phyloP scores from a whole-genome alignment of 2,888 invertebrate genomes.

The Ganaspis brasiliensis region DNA sequence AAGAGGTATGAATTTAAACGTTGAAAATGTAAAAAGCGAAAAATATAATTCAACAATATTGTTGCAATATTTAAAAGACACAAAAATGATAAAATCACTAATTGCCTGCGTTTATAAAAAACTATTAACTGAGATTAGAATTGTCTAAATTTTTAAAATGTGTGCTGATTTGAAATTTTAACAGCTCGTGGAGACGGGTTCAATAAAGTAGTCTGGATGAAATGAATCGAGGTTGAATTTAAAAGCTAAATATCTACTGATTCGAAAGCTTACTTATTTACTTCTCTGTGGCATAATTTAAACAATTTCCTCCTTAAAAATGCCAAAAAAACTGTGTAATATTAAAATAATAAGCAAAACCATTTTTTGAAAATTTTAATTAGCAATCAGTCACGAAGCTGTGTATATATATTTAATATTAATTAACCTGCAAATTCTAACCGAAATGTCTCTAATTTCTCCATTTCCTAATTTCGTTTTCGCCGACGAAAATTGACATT shows the following conservation, averaged over 20 bases:
- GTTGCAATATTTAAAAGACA: background rate
- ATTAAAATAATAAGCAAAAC: too few relatives aligned
- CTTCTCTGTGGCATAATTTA: too few relatives aligned
- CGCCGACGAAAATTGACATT: background rate
- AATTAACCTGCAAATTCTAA: background rate
- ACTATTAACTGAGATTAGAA: background rate
- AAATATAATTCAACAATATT: too few relatives aligned
- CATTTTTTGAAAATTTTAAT: too few relatives aligned
- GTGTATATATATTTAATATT: background rate
- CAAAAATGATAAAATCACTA: background rate
- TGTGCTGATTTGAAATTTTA: constrained; percentile 9
- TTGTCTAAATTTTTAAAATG: background rate
- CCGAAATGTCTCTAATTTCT: constrained; percentile 7
- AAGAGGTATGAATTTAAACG: too few relatives aligned
- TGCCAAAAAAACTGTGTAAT: too few relatives aligned
- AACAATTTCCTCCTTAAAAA: too few relatives aligned
- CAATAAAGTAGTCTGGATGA: constrained; percentile 9
- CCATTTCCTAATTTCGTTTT: background rate
- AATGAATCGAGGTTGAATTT: constrained; percentile 10
- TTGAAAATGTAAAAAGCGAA: too few relatives aligned
- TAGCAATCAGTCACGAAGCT: background rate
- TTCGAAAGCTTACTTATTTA: constrained; percentile 12
- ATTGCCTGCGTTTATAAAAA: background rate
- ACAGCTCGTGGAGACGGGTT: constrained; percentile 5
- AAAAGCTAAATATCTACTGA: constrained; percentile 7